Percentiles rank a stretch among this genome's conserved stretches.
phyloP scores from a whole-genome alignment of 2,888 invertebrate species.

The Pterobdella sp. region DNA sequence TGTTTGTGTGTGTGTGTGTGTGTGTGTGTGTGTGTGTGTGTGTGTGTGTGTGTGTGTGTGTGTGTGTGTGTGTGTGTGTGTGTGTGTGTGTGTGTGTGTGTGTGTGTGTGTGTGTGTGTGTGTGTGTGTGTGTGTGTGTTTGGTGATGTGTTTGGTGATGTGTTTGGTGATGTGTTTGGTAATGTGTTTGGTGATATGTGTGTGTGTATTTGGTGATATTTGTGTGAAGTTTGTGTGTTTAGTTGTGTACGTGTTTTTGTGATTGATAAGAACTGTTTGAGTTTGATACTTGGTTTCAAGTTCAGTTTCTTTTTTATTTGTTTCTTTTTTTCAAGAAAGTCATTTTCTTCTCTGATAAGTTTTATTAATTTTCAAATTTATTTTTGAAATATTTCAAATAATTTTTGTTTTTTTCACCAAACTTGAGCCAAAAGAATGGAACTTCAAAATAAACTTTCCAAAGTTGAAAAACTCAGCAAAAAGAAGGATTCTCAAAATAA shows the following conservation, averaged over 20 bases:
- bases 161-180: background rate
- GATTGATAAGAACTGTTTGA: background rate
- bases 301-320: no score
- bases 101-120: conserved; percentile 13
- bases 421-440: no score
- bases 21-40: conserved; percentile 1
- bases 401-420: no score
- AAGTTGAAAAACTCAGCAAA: no score
- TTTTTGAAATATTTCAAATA: no score
- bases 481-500: no score
- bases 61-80: conserved; percentile 12
- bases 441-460: no score
- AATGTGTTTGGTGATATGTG: background rate
- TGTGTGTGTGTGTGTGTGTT: background rate
- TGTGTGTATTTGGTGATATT: background rate
- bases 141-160: background rate
- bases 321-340: no score
- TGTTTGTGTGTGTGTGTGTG: conserved; percentile 1
- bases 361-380: no score
- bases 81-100: conserved; percentile 16
- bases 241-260: background rate
- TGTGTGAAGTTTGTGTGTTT: no score
- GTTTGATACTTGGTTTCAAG: no score
- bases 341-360: no score
- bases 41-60: conserved; percentile 18